Evolutionary conservation across 2,888 invertebrate species (phyloP).

Genomic region (Steinernema hermaphroditum): DNA sequence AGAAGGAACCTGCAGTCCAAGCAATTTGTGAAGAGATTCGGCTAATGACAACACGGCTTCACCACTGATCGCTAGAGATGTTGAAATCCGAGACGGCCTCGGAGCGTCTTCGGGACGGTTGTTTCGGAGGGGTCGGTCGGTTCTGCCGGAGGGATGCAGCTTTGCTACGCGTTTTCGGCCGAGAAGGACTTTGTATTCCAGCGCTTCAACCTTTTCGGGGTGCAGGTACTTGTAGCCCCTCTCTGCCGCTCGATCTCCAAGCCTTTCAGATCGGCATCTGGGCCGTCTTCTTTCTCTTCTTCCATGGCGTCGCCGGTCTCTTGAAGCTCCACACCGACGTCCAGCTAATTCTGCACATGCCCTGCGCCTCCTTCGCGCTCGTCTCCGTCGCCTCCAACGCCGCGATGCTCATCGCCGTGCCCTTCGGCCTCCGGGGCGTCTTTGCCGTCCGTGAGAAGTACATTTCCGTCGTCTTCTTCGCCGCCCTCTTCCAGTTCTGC

Average conservation of each 20-base stretch:
- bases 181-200: slow-evolving; percentile 5
- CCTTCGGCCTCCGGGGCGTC: neutral
- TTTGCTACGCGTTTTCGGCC: slow-evolving; percentile 1
- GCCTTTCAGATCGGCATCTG: neutral
- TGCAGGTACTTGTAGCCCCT: neutral
- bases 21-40: too few relatives aligned
- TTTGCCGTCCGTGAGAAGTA: neutral
- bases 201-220: neutral
- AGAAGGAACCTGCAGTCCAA: too few relatives aligned
- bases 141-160: neutral
- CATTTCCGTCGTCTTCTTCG: neutral
- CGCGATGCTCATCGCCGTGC: neutral
- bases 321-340: neutral
- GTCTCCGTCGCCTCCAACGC: neutral
- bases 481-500: neutral
- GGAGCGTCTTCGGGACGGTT: too few relatives aligned
- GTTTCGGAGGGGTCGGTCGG: slow-evolving; percentile 7
- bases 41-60: too few relatives aligned
- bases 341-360: neutral
- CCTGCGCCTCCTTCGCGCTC: neutral
- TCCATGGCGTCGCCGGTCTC: neutral
- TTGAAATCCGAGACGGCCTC: too few relatives aligned
- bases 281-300: neutral
- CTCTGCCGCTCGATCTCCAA: neutral
- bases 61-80: too few relatives aligned